phyloP scores from a whole-genome alignment of 1,140 invertebrate species.

The Solen grandis region DNA sequence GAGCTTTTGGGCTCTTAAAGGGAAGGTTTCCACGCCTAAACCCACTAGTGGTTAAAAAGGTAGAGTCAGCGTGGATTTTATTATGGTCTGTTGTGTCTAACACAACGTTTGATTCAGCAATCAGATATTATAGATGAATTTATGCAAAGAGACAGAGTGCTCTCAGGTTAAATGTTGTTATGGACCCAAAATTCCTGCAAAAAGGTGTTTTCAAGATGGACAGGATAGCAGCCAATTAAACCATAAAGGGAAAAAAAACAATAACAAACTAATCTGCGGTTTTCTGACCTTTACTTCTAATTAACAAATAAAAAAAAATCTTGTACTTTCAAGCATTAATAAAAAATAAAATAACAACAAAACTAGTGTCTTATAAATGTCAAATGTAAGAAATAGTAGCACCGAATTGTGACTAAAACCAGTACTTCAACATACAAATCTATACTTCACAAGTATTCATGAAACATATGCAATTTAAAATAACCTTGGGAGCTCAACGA shows the following conservation, averaged over 20 bases:
- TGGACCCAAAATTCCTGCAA: conserved; percentile 13
- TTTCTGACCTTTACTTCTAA: conserved; percentile 17
- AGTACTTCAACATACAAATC: too few relatives aligned
- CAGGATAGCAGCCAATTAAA: conserved; percentile 26
- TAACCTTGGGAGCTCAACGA: too few relatives aligned
- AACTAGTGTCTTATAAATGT: conserved; percentile 15
- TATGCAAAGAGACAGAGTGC: conserved; percentile 20
- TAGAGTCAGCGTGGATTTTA: conserved; percentile 66
- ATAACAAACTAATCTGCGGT: conserved; percentile 23
- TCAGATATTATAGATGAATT: conserved; percentile 40
- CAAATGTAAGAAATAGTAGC: conserved; percentile 25
- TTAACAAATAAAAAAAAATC: conserved; percentile 29
- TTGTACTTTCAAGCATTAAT: conserved; percentile 36
- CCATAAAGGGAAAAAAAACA: conserved; percentile 7
- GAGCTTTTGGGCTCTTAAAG: conserved; percentile 67
- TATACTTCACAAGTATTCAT: too few relatives aligned
- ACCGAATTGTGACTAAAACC: conserved; percentile 25
- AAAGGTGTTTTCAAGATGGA: conserved; percentile 20
- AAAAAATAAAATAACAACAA: conserved; percentile 27
- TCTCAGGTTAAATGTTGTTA: conserved; percentile 35
- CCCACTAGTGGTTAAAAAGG: conserved; percentile 62
- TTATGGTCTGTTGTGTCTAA: conserved; percentile 72
- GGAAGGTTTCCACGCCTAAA: conserved; percentile 72
- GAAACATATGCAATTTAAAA: too few relatives aligned
- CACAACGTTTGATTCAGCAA: conserved; percentile 74